Base-by-base conservation (phyloP, 2,113 vertebrate genomes). In the Excalfactoria chinensis region DNA sequence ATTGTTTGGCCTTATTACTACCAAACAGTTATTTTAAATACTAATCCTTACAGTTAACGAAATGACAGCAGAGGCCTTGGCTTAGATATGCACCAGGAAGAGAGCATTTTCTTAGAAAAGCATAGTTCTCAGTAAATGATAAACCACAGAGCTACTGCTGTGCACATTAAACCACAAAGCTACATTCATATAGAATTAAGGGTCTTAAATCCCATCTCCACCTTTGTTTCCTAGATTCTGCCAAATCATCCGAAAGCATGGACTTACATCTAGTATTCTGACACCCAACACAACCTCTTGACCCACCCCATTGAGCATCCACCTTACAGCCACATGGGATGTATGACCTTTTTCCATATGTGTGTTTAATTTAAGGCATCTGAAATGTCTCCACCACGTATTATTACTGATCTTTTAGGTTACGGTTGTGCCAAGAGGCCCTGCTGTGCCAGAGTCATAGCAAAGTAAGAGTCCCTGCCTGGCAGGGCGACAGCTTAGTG, bases 101-200 rank as follows among this genome's bases (percentile, higher is more conserved):
- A 96, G 63, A 96, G 86, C 90, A 86, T 97, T 97, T 98, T 98
- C 98, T 98, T 97, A 98, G 98, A 98, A 98, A 98, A 96, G 93
- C 96, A 95, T 96, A 97, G 84, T 98, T 98, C 98, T 98, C 93
- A 94, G 98, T 98, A 98, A 97, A 97, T 96, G 95, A 97, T 92
- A 98, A 98, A 98, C 98, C 98, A 98, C 98, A 98, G 95, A 97
- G 95, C 90, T 95, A 94, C 82, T 90, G 92, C 91, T 81, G 66
- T 95, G 88, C 92, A 93, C 91, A 96, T 95, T 89, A 95, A 97
- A 97, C 97, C 97, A 97, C 97, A 96, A 94, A 90, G 88, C 73
- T 84, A 51, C 79, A 91, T 91, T 96, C 93, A 90, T 90, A 89
- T 62, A 91, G 94, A 82, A 90, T 82, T 89, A 56, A 95, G 90